Evolutionary conservation across 2,797 vertebrate genomes (phyloP), one percentile per base, ranked within the genome.

Genomic region (Sebastiscus tertius): DNA sequence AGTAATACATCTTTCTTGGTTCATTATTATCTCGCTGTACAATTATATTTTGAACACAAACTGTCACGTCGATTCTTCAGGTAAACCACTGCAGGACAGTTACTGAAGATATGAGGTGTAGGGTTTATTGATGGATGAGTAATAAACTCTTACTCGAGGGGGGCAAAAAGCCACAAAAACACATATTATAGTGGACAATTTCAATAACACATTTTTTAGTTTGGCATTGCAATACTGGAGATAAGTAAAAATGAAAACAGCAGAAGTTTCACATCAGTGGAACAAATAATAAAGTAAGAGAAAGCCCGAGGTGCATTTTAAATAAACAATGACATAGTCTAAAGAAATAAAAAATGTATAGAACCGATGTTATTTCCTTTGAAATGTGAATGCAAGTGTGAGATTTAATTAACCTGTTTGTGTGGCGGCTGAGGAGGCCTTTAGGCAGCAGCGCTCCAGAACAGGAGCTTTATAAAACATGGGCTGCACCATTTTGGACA

Each of bases 401-500:
- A 72, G 76, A 85, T 83, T 64, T 79, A 82, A 90, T 88, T 77
- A 86, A 88, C 68, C 65, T 78, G 82, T 58, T 76, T 79, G 65
- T 56, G 54, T 61, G 67, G 14, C 27, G 58, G 73, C 64, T 60
- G 81, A 72, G 61, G 18, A 75, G 78, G 69, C 65, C 66, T 83
- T 77, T 24, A 77, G 71, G 78, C 72, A 65, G 89, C 71, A 56
- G 29, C 10, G 20, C 65, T 89, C 46, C 70, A 88, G 78, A 75
- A 36, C 29, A 46, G 68, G 67, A 72, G 85, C 82, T 88, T 86
- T 87, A 63, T 69, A 85, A 87, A 85, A 90, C 59, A 69, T 84
- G 80, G 87, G 79, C 80, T 90, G 86, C 89, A 91, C 90, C 90
- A 89, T 92, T 93, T 93, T 92, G 88, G 87, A 89, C 83, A 46